phyloP scores from a whole-genome alignment of 1,140 invertebrate species.

The Lucilia sericata region DNA sequence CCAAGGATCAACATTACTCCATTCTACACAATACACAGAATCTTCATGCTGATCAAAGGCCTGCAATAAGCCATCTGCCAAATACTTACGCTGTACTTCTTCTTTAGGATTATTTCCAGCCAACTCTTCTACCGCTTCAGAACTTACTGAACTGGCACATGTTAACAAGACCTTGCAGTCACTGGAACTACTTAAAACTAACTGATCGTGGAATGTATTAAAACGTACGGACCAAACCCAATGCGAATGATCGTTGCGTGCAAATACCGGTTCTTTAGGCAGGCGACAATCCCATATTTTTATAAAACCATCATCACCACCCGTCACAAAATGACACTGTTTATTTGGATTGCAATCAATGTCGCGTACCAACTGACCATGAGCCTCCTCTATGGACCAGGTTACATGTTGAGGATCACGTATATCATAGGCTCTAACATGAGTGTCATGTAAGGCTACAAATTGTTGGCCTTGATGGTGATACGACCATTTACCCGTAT shows the following conservation, averaged over 20 bases:
- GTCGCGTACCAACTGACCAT: slow-evolving; percentile 89
- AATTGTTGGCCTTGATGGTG: slow-evolving; percentile 88
- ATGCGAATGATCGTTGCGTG: slow-evolving; percentile 91
- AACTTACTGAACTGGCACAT: slow-evolving; percentile 88
- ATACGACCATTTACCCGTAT: slow-evolving; percentile 92
- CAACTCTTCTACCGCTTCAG: slow-evolving; percentile 70
- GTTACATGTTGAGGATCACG: slow-evolving; percentile 77
- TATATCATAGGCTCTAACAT: slow-evolving; percentile 89
- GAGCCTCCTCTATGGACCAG: slow-evolving; percentile 88
- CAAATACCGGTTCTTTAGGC: slow-evolving; percentile 80
- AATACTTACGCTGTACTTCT: slow-evolving; percentile 45
- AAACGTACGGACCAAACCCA: slow-evolving; percentile 97
- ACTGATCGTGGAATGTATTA: slow-evolving; percentile 96
- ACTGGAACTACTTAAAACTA: slow-evolving; percentile 94
- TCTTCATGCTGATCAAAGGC: slow-evolving; percentile 98
- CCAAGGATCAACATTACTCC: slow-evolving; percentile 98
- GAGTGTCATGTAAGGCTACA: slow-evolving; percentile 84
- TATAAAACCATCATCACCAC: slow-evolving; percentile 93
- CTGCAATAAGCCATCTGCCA: slow-evolving; percentile 85
- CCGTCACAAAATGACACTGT: slow-evolving; percentile 92
- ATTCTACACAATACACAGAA: slow-evolving; percentile 96
- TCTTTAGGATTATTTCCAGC: slow-evolving; percentile 47
- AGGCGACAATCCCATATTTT: slow-evolving; percentile 97
- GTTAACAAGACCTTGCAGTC: slow-evolving; percentile 92
- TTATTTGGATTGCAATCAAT: slow-evolving; percentile 97